These are phyloP conservation scores for Oreocharis arfaki DNA, from an alignment of 2,113 vertebrate species.

Conservation along the genomic window DNA sequence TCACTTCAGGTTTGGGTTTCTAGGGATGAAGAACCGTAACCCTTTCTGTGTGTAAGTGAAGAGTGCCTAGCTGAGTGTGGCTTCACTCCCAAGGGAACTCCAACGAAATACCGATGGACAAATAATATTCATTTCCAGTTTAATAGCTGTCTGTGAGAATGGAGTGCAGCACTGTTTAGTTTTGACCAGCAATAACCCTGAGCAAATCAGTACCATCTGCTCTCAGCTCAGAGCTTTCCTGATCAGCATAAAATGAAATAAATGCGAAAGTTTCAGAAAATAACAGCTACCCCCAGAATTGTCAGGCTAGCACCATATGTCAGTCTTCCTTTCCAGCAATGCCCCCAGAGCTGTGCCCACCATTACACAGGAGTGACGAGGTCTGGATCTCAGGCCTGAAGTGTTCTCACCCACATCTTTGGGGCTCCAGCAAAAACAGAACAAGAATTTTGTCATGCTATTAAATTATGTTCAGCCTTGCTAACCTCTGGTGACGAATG, in stretches of 20 bases:
- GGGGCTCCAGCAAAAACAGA: slow-evolving; percentile 4
- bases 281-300: neutral
- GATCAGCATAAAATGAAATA: neutral
- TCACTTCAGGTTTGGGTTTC: slow-evolving; percentile 17
- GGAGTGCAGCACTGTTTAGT: neutral
- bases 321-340: neutral
- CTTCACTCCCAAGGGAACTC: neutral
- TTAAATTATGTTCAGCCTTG: neutral
- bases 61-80: neutral
- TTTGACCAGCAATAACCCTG: neutral
- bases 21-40: accelerated
- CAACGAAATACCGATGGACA: neutral
- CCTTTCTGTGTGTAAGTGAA: neutral
- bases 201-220: slow-evolving; percentile 36
- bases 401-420: neutral
- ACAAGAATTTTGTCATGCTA: neutral
- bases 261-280: slow-evolving; percentile 3
- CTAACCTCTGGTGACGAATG: neutral
- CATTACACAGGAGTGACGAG: neutral
- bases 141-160: neutral
- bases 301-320: neutral
- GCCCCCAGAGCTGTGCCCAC: neutral
- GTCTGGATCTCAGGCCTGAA: neutral
- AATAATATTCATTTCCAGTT: neutral
- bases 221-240: neutral